phyloP scores from a whole-genome alignment of 1,140 invertebrate genomes.

The Pristionchus pacificus region DNA sequence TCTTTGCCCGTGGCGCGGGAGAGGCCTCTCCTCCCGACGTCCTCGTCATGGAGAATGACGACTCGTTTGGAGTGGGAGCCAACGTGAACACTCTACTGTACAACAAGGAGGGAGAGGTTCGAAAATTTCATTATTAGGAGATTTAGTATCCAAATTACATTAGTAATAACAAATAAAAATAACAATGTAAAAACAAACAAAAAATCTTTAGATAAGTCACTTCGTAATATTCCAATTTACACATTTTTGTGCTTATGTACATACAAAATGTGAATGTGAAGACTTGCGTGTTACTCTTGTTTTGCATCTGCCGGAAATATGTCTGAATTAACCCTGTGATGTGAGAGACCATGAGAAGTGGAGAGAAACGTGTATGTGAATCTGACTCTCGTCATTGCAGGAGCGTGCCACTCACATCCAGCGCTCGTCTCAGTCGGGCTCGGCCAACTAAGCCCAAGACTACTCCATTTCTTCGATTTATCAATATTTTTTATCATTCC shows the following conservation, averaged over 20 bases:
- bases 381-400: too few relatives aligned
- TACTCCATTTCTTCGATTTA: too few relatives aligned
- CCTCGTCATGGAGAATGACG: conserved; percentile 54
- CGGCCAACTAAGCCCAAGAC: not conserved
- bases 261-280: too few relatives aligned
- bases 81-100: conserved; percentile 56
- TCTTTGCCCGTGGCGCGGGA: conserved; percentile 54
- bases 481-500: too few relatives aligned
- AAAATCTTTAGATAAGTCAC: not conserved
- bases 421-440: conserved; percentile 41
- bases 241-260: too few relatives aligned
- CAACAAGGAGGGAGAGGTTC: conserved; percentile 52
- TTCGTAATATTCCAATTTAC: not conserved
- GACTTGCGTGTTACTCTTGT: too few relatives aligned
- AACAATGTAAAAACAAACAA: not conserved
- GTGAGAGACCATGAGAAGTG: too few relatives aligned
- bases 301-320: too few relatives aligned
- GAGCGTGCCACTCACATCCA: conserved; percentile 55
- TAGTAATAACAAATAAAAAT: too few relatives aligned
- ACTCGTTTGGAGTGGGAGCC: conserved; percentile 51
- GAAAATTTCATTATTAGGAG: not conserved
- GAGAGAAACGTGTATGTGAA: too few relatives aligned
- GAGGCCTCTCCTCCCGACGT: conserved; percentile 48
- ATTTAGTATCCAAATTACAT: too few relatives aligned
- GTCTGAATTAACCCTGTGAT: too few relatives aligned